These are phyloP conservation scores for Aplysia californica DNA, from an alignment of 1,140 invertebrate species.

Conservation along the genomic window DNA sequence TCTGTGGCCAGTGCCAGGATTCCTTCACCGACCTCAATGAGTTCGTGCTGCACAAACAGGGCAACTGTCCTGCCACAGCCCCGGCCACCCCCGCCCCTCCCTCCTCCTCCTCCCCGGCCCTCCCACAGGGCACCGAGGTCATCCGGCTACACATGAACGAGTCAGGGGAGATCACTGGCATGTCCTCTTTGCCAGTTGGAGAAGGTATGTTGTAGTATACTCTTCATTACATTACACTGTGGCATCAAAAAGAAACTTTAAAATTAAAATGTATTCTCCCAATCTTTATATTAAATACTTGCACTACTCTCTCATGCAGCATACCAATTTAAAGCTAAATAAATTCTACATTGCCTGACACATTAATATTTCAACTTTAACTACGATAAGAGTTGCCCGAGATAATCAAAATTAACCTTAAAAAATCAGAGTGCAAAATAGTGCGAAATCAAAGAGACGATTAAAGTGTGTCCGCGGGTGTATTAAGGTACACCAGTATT, in stretches of 20 bases:
- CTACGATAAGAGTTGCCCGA: no score
- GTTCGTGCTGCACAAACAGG: constrained; percentile 59
- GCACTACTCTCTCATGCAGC: background rate
- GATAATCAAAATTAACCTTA: no score
- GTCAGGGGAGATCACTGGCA: constrained; percentile 33
- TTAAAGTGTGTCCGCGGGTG: no score
- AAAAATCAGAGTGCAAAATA: no score
- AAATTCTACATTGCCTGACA: background rate
- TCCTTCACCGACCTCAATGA: constrained; percentile 55
- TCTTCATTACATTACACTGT: no score
- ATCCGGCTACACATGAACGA: constrained; percentile 36
- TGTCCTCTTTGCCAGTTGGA: constrained; percentile 21
- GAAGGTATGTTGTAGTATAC: no score
- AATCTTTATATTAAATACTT: no score
- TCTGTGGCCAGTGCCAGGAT: constrained; percentile 55
- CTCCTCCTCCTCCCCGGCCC: background rate
- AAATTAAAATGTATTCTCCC: no score
- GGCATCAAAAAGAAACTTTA: no score
- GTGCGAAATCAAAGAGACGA: no score
- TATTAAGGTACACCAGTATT: no score
- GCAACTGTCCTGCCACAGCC: constrained; percentile 26
- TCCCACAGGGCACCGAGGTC: background rate
- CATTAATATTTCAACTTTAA: no score
- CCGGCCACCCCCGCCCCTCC: background rate
- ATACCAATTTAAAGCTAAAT: background rate